Conservation (phyloP, 2,888 invertebrate species). For the Polylopha cassiicola region DNA sequence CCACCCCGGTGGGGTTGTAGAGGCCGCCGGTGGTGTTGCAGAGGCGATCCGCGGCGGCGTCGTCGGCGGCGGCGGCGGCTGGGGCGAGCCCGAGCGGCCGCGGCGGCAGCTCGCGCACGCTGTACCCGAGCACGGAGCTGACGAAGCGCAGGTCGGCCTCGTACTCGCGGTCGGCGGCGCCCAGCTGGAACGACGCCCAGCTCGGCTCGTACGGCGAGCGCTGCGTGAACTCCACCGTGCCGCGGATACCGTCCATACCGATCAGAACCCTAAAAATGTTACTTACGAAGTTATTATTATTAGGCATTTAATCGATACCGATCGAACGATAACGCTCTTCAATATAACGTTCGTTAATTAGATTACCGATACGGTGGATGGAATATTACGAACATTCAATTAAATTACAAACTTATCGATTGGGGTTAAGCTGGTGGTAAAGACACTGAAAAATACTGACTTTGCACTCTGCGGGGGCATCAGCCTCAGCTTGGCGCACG, state of each 20-base stretch:
- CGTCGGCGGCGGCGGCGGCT: slow-evolving; percentile 79
- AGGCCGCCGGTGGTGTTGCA: slow-evolving; percentile 85
- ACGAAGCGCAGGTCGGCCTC: slow-evolving; percentile 85
- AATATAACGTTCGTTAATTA: too few species aligned
- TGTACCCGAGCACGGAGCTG: slow-evolving; percentile 83
- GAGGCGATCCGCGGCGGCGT: slow-evolving; percentile 46
- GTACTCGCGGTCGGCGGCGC: slow-evolving; percentile 80
- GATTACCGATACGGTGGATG: too few species aligned
- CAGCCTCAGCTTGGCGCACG: slow-evolving; percentile 88
- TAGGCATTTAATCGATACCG: slow-evolving; percentile 1
- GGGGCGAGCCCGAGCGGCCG: too few species aligned
- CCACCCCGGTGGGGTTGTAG: slow-evolving; percentile 84
- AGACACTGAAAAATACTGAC: slow-evolving; percentile 68
- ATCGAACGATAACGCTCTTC: neutral
- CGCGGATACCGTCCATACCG: slow-evolving; percentile 87
- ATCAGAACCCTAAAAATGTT: slow-evolving; percentile 83
- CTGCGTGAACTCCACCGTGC: slow-evolving; percentile 86
- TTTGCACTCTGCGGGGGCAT: slow-evolving; percentile 81
- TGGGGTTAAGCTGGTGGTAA: too few species aligned
- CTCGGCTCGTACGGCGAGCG: slow-evolving; percentile 91
- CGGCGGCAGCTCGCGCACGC: slow-evolving; percentile 84
- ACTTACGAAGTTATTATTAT: too few species aligned
- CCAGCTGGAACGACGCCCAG: slow-evolving; percentile 83
- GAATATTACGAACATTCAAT: too few species aligned
- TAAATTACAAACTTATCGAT: too few species aligned